These are phyloP conservation scores for Caenorhabditis afra DNA, from an alignment of 2,888 invertebrate species.

Conservation along the genomic window DNA sequence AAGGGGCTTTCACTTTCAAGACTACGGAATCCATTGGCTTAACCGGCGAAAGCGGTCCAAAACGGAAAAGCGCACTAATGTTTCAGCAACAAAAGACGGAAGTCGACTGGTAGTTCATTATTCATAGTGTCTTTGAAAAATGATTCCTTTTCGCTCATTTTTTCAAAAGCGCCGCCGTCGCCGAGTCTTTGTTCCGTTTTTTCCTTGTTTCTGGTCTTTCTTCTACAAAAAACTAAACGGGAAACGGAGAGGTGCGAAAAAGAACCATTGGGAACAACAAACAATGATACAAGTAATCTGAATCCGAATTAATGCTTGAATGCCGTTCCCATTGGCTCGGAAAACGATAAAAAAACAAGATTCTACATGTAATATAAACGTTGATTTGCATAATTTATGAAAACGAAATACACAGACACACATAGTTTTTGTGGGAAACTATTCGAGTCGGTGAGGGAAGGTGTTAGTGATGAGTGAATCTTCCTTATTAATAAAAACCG, in stretches of 20 bases:
- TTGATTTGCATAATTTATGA: conserved; percentile 53
- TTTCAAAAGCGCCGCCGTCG: conserved; percentile 1
- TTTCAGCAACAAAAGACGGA: conserved; percentile 10
- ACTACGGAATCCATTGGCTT: too few relatives aligned
- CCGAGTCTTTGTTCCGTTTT: too few relatives aligned
- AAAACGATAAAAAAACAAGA: not conserved
- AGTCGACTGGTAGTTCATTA: conserved; percentile 35
- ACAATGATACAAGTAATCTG: not conserved
- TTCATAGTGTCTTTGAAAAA: conserved; percentile 50
- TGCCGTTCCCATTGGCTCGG: not conserved
- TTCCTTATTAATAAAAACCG: too few relatives aligned
- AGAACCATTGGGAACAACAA: conserved; percentile 3
- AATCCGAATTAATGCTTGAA: not conserved
- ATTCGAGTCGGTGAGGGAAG: not conserved
- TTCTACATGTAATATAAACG: conserved; percentile 18
- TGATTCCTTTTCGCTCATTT: conserved; percentile 18
- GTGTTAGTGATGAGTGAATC: too few relatives aligned
- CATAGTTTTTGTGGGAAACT: not conserved
- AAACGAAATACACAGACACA: conserved; percentile 49
- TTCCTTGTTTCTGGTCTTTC: too few relatives aligned
- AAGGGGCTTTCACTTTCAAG: too few relatives aligned
- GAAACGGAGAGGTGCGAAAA: too few relatives aligned
- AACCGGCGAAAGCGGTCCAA: too few relatives aligned
- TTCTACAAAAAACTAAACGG: too few relatives aligned
- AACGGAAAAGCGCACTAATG: not conserved